phyloP scores from a whole-genome alignment of 2,797 vertebrate species.

The Lycodopsis pacificus region DNA sequence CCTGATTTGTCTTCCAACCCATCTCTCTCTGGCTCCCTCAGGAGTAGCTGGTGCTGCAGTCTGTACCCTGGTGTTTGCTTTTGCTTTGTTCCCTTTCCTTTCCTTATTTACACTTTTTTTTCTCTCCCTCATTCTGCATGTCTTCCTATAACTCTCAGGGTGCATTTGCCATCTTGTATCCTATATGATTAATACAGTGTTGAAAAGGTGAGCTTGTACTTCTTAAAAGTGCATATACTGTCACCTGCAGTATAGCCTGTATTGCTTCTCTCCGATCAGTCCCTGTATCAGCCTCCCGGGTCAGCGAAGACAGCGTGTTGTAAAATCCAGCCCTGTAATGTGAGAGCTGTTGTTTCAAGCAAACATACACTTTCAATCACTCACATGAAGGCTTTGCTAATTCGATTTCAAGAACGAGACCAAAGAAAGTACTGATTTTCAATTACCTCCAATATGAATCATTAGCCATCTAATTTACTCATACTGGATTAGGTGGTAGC shows the following conservation, averaged over 20 bases:
- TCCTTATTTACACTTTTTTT: slow-evolving; percentile 5
- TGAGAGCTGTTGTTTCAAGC: slow-evolving; percentile 42
- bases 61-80: slow-evolving; percentile 60
- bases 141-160: not conserved
- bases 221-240: not conserved
- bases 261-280: slow-evolving; percentile 19
- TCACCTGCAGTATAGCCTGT: too few relatives aligned
- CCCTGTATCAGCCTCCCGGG: slow-evolving; percentile 13
- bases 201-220: slow-evolving; percentile 20
- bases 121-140: slow-evolving; percentile 13
- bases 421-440: slow-evolving; percentile 63
- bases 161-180: slow-evolving; percentile 38
- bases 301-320: slow-evolving; percentile 23
- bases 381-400: slow-evolving; percentile 52
- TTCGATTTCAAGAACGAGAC: slow-evolving; percentile 59
- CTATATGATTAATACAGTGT: not conserved
- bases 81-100: slow-evolving; percentile 59
- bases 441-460: slow-evolving; percentile 70
- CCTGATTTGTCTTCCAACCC: slow-evolving; percentile 75
- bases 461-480: slow-evolving; percentile 73
- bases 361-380: slow-evolving; percentile 43
- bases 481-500: slow-evolving; percentile 68
- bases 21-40: slow-evolving; percentile 64
- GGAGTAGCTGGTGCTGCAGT: slow-evolving; percentile 70
- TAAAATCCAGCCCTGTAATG: not conserved